phyloP scores from a whole-genome alignment of 2,113 vertebrate species.

The Callipepla californica region DNA sequence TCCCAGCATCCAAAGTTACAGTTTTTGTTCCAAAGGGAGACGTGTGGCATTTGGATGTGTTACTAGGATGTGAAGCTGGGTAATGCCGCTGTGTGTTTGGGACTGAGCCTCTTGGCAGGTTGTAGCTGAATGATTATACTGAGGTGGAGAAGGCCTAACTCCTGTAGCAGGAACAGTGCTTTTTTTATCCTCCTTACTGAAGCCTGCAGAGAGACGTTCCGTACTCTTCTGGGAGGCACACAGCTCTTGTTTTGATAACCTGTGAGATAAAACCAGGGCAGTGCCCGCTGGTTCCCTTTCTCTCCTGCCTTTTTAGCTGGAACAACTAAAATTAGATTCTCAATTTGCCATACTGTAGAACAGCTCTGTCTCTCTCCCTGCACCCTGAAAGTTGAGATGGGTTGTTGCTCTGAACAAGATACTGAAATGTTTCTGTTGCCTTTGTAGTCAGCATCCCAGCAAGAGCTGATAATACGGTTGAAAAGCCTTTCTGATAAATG shows the following conservation, averaged over 20 bases:
- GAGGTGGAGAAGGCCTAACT: neutral
- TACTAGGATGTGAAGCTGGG: neutral
- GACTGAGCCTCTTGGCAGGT: neutral
- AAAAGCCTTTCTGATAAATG: neutral
- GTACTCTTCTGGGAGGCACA: neutral
- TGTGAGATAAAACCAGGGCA: neutral
- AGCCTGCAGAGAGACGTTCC: neutral
- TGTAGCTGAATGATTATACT: neutral
- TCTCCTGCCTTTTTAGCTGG: neutral
- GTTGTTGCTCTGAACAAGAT: neutral
- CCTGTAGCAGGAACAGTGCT: neutral
- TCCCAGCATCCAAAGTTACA: neutral
- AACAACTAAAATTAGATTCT: neutral
- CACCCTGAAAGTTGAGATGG: neutral
- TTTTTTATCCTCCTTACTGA: neutral
- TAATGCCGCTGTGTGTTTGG: neutral
- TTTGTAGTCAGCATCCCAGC: neutral
- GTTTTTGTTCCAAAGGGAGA: neutral
- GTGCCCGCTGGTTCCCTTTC: neutral
- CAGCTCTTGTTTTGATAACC: neutral
- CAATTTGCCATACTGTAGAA: neutral
- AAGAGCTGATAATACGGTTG: neutral
- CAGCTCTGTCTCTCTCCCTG: neutral
- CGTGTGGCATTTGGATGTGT: neutral
- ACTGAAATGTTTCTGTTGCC: neutral